Evolutionary conservation across 2,113 vertebrate species (phyloP).

Genomic region (Opisthocomus hoazin): DNA sequence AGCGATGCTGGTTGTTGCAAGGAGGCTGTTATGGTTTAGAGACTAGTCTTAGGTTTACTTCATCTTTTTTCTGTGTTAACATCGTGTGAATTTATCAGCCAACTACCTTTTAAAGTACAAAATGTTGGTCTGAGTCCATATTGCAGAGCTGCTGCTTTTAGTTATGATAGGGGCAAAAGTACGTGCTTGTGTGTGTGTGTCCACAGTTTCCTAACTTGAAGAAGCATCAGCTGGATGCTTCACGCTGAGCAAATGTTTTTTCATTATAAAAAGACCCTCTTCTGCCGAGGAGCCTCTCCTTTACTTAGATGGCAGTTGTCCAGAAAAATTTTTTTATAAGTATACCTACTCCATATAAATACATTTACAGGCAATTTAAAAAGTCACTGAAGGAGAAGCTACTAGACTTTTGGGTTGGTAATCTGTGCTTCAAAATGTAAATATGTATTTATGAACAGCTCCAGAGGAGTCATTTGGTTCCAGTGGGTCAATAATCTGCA

Average conservation of each 20-base stretch:
- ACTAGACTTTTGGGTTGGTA: background rate
- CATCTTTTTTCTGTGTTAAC: background rate
- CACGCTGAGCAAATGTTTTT: background rate
- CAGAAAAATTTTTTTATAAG: background rate
- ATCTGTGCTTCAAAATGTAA: background rate
- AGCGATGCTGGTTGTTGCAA: background rate
- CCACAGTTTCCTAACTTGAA: background rate
- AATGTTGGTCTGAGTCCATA: rapidly evolving
- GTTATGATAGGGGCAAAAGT: rapidly evolving
- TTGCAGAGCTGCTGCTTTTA: background rate
- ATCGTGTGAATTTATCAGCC: rapidly evolving
- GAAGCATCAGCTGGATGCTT: background rate
- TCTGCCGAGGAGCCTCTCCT: background rate
- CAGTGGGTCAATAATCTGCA: background rate
- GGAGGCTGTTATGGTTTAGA: no score
- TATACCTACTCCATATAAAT: background rate
- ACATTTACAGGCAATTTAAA: background rate
- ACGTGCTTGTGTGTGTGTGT: rapidly evolving
- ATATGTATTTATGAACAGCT: background rate
- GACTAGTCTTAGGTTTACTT: background rate
- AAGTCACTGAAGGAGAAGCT: background rate
- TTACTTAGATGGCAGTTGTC: background rate
- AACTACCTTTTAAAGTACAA: background rate
- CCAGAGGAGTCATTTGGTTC: background rate
- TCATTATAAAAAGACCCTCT: background rate